Base-by-base conservation (phyloP, 2,888 invertebrate species). In the Sarcophaga caerulescens region DNA sequence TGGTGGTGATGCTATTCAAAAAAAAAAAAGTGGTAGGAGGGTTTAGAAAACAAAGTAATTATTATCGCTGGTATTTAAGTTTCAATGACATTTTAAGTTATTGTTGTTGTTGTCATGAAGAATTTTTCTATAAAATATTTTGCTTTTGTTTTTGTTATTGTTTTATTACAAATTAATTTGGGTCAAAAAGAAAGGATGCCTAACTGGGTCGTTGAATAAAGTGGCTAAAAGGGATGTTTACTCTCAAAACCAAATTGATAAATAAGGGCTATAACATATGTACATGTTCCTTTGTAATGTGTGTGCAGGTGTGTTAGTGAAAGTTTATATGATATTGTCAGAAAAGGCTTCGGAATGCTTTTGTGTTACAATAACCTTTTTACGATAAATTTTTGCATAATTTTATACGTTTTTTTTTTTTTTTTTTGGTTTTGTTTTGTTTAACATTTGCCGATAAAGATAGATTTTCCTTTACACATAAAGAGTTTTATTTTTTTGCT, bases 181-280 rank as follows among this genome's bases (percentile, higher is more conserved):
- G 47, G 21, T 57, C 57, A 59, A 71, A 71, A 35, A 52, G 14
- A 52, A 12, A 52, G 12, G 17, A 52, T 52, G 52, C 17, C 52
- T 52, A 52, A 52, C 52, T 52, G 35, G 59, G 35, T 6, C 60
- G 17, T 52, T 14, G 17, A 52, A 52, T 52, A 52, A 52, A 52
- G 17, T 35, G 69, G 12, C 8, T 17, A 52, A 66, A n/a, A 12
- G 14, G 47, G n/a, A 17, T 14, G 12, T 75, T 65, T 75, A 19
- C 19, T 25, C 14, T 57, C 11, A 25, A 75, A 52, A 4, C 63
- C 1, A 76, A 66, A 35, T 57, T 76, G 35, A 66, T 76, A 76
- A 76, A 66, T 65, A 65, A 66, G 17, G 19, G 21, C 63, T 21
- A 76, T 76, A 59, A 35, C n/a, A 11, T 23, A 23, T n/a, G 25